These are phyloP conservation scores for Ammospiza maritima DNA, from an alignment of 2,797 vertebrate genomes.

Conservation along the genomic window DNA sequence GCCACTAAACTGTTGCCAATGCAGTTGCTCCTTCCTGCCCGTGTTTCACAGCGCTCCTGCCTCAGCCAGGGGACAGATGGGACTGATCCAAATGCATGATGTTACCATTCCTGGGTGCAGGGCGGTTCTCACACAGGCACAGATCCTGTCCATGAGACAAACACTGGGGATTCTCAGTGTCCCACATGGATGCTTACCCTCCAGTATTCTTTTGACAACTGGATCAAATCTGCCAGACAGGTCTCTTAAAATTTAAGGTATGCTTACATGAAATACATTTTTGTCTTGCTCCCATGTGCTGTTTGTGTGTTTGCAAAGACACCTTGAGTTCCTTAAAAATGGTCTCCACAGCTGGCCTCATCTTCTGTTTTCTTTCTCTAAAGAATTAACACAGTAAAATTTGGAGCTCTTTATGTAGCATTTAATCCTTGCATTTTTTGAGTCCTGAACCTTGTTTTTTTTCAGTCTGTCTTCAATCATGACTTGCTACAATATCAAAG, in stretches of 20 bases:
- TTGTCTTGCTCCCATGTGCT: slow-evolving; percentile 50
- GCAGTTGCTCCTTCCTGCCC: neutral
- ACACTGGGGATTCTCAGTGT: neutral
- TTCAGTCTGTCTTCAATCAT: neutral
- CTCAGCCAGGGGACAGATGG: neutral
- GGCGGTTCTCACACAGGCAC: neutral
- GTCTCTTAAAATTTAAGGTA: slow-evolving; percentile 12
- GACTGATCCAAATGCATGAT: fast-evolving
- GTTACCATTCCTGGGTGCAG: fast-evolving
- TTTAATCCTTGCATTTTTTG: neutral
- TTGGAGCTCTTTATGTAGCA: neutral
- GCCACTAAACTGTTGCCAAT: neutral
- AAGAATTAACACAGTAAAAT: neutral
- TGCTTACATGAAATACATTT: slow-evolving; percentile 13
- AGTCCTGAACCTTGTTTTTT: neutral
- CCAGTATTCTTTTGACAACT: neutral
- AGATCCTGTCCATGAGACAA: neutral
- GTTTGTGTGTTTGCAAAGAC: neutral
- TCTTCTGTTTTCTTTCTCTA: slow-evolving; percentile 34
- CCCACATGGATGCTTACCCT: neutral
- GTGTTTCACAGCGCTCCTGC: neutral
- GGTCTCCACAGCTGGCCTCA: slow-evolving; percentile 11
- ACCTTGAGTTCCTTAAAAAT: slow-evolving; percentile 26
- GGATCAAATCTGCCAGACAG: neutral
- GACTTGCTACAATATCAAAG: neutral